Evolutionary conservation across 2,888 invertebrate species (phyloP), one percentile per base, ranked within the genome.

Genomic region (Podabrus alpinus): DNA sequence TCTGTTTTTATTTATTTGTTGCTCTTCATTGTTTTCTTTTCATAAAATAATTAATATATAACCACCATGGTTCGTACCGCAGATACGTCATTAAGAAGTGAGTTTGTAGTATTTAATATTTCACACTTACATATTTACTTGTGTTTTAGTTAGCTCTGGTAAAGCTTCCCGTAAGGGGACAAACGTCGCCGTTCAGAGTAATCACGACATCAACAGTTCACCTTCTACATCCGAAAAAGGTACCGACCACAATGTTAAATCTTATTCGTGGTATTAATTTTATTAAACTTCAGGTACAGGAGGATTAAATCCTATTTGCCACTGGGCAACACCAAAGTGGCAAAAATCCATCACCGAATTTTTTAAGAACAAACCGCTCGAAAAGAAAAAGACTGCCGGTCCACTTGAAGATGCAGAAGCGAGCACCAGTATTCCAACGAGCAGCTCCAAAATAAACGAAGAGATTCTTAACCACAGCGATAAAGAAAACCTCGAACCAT

Each of bases 281-380:
- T 3, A 21, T 17, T 15, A 7, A 21, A 13, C n/a, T 67, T 45
- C 7, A 17, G 59, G 16, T 15, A 29, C 25, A 2, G 83, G 86
- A 0, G 89, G 89, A 0, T 90, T 90, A 0, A 91, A 91, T 81
- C 83, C 90, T 0, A 88, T 90, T 16, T 89, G 89, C 81, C 90
- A 87, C 0, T 83, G 91, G 2, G 90, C 90, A 73, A 91, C 90
- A 0, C 91, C 91, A 0, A 86, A 86, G 15, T 91, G 91, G 91
- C 91, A 91, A 83, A 88, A 87, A 59, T 89, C 90, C 0, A 91
- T 91, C 75, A 90, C 90, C 1, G 87, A 82, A 45, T 91, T 91
- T 84, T 89, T 90, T 73, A 29, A 29, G 17, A 60, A 71, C 21
- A 71, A 74, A 17, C 16, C 15, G 13, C 9, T 17, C 10, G 15